Evolutionary conservation across 2,888 invertebrate genomes (phyloP).

Genomic region (Eupithecia abbreviata): DNA sequence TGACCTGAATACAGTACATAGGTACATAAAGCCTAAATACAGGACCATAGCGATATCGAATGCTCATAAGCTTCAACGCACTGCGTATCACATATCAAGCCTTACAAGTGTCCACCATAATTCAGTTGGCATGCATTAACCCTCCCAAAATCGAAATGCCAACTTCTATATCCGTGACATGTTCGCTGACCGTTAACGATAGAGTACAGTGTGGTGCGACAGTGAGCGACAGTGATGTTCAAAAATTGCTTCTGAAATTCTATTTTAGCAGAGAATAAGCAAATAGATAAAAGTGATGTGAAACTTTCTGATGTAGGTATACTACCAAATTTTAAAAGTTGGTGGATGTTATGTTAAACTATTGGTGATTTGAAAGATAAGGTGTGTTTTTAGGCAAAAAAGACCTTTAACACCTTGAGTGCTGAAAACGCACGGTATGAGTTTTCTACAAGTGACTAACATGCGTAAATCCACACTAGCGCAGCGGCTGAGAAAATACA

Average conservation of each 20-base stretch:
- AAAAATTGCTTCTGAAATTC: background rate
- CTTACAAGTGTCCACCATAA: slow-evolving; percentile 42
- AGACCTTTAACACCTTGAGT: too few relatives aligned
- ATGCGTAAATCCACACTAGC: too few relatives aligned
- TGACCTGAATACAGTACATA: background rate
- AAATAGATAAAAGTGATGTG: too few relatives aligned
- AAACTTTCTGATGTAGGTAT: too few relatives aligned
- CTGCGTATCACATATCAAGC: slow-evolving; percentile 40
- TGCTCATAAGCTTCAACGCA: slow-evolving; percentile 38
- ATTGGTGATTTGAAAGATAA: too few relatives aligned
- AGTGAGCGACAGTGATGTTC: background rate
- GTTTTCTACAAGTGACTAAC: too few relatives aligned
- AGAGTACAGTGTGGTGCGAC: background rate
- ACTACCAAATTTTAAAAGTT: too few relatives aligned
- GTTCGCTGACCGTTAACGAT: slow-evolving; percentile 39
- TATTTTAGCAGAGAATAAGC: background rate
- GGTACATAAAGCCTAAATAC: background rate
- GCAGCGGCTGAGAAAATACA: too few relatives aligned
- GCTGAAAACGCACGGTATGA: too few relatives aligned
- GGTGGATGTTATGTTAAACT: too few relatives aligned
- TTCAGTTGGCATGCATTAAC: slow-evolving; percentile 31
- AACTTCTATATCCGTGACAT: slow-evolving; percentile 48
- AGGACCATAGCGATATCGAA: slow-evolving; percentile 29
- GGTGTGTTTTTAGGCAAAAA: too few relatives aligned
- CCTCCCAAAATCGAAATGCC: slow-evolving; percentile 39